Percentiles rank a stretch among this genome's conserved stretches.
phyloP scores from a whole-genome alignment of 2,888 invertebrate genomes.

The Trisateles emortualis region DNA sequence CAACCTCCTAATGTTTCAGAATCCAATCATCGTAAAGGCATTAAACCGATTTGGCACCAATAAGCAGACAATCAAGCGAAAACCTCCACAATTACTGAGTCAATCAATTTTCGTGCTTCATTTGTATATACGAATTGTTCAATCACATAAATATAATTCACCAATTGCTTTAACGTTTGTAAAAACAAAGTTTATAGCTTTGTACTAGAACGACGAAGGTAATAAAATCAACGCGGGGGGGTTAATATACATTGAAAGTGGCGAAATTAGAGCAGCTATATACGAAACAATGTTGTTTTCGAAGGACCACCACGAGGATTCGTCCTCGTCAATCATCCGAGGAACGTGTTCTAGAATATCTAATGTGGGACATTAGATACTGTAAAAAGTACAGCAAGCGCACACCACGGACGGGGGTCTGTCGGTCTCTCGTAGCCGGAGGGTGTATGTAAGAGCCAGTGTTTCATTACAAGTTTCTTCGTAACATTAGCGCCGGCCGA shows the following conservation, averaged over 20 bases:
- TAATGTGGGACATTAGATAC: constrained; percentile 60
- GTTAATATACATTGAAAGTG: constrained; percentile 56
- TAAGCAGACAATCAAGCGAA: constrained; percentile 12
- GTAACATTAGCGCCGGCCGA: constrained; percentile 72
- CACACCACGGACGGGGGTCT: constrained; percentile 53
- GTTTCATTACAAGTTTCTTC: constrained; percentile 74
- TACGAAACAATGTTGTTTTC: constrained; percentile 47
- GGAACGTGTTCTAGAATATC: constrained; percentile 35
- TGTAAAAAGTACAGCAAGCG: constrained; percentile 59
- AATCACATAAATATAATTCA: constrained; percentile 24
- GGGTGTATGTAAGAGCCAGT: constrained; percentile 56
- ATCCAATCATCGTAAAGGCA: constrained; percentile 10
- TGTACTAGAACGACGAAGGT: constrained; percentile 44
- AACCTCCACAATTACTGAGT: constrained; percentile 9
- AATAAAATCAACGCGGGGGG: constrained; percentile 71
- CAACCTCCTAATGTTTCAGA: constrained; percentile 3
- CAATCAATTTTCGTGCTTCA: constrained; percentile 16
- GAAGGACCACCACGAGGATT: constrained; percentile 74
- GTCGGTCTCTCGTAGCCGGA: constrained; percentile 44
- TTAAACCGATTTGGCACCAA: constrained; percentile 10
- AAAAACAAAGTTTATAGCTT: constrained; percentile 43
- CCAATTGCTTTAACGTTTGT: constrained; percentile 27
- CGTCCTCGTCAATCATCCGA: constrained; percentile 42
- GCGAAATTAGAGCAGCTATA: constrained; percentile 63
- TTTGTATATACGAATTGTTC: constrained; percentile 27